Evolutionary conservation across 2,888 invertebrate genomes (phyloP), one percentile per base, ranked within the genome.

Genomic region (Meta bourneti): DNA sequence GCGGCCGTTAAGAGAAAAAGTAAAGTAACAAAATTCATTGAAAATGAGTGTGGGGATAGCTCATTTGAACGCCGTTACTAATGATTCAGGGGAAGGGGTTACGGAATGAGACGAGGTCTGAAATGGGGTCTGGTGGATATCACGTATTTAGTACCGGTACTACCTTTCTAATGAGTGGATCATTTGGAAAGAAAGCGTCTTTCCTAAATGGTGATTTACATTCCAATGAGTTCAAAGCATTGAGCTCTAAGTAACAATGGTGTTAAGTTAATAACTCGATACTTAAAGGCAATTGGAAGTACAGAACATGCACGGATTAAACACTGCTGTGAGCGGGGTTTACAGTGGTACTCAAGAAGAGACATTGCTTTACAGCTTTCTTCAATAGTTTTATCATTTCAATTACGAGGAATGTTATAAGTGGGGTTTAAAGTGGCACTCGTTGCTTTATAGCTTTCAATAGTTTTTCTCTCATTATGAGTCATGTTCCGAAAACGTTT

Each of bases 1-100:
- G 82, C 77, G 7, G 16, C 80, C n/a, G 49, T 77, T 61, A 85
- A 61, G 49, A 77, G 77, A 11, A 69, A 61, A 54, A n/a, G 69
- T 19, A 74, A 7, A 52, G 16, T 7, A 48, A 11, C 48, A 71
- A 78, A 71, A 52, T 19, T 61, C 51, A 0, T 34, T 52, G 61
- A 61, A 16, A 61, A 61, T 52, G 70, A 51, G 34, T 16, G 20
- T 7, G 75, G 48, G 52, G 70, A 11, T 20, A 52, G 85, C 34
- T 71, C 71, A n/a, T 86, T 85, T 48, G 20, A 48, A 34, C 19
- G n/a, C 49, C 19, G 69, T 49, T 54, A 20, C 52, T 79, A 79
- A 79, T 79, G 86, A 86, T 86, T 51, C 34, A n/a, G 52, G 48
- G 19, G 71, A 19, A 34, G 51, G 51, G 51, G 13, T 52, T 49